Evolutionary conservation across 2,113 vertebrate genomes (phyloP), one percentile per base, ranked within the genome.

Genomic region (Rissa tridactyla): DNA sequence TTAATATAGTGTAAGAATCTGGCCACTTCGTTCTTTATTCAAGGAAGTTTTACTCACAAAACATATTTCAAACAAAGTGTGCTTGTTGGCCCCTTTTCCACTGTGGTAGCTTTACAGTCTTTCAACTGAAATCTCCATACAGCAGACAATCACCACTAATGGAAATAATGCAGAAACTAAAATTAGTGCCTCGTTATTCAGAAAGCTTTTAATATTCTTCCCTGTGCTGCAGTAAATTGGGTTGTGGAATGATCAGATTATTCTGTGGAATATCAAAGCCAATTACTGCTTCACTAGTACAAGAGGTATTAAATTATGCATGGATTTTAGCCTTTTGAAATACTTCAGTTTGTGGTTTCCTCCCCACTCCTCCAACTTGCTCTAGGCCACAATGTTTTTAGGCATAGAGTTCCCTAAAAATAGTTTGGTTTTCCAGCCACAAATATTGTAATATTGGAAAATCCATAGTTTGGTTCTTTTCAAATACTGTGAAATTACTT

Each of bases 181-280:
- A 94, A 82, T 76, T 86, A 92, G 42, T 70, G 42, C 17, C 78
- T 94, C n/a, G 79, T 82, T 88, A 86, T 79, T 88, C 66, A 92
- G 27, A 73, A 96, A 76, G 27, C 23, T 72, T 73, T 94, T 79
- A 70, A 66, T 76, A 96, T 85, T 85, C 26, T 81, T 68, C 26
- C 52, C 36, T 46, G 26, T 65, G 51, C 52, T 79, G 29, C 57
- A 65, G 52, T 76, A 71, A 88, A 88, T 80, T 68, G 32, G 83
- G 22, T 51, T 80, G 58, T 66, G 90, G 47, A 77, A 87, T 58
- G 49, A 94, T 87, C 89, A 73, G 54, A 42, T 88, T 86, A 86
- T 92, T 88, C 54, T 83, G 47, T 60, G 40, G 46, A 76, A 78
- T 88, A 87, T 88, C 38, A 71, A 32, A 92, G 38, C 12, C 78